phyloP scores from a whole-genome alignment of 2,797 vertebrate species.

The Geotrypetes seraphini region DNA sequence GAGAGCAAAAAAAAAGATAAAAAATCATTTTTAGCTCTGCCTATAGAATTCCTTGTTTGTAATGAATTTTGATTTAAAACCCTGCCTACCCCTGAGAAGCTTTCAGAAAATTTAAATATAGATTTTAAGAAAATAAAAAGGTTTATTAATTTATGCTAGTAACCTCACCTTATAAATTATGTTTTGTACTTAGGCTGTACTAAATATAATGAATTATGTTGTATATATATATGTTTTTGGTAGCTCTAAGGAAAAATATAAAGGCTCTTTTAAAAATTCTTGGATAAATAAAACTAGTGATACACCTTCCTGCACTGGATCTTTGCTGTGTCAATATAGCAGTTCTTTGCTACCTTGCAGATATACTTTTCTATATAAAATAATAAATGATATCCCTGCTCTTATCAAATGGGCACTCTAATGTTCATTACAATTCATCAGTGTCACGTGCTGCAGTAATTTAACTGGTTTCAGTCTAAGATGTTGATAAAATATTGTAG shows the following conservation, averaged over 20 bases:
- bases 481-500: constrained; percentile 56
- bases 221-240: constrained; percentile 69
- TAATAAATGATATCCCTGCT: constrained; percentile 56
- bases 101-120: constrained; percentile 71
- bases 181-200: constrained; percentile 77
- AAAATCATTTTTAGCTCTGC: constrained; percentile 45
- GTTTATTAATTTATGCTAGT: constrained; percentile 80
- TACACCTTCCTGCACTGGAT: constrained; percentile 71
- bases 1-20: neutral
- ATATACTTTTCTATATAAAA: too few species aligned
- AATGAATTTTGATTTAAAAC: constrained; percentile 49
- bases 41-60: constrained; percentile 40
- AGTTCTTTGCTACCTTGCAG: constrained; percentile 72
- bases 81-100: constrained; percentile 36
- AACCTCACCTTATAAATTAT: constrained; percentile 79
- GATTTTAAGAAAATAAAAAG: constrained; percentile 73
- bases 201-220: constrained; percentile 73
- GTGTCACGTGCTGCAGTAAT: constrained; percentile 51
- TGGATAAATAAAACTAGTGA: constrained; percentile 51
- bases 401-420: too few species aligned
- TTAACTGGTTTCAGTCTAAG: constrained; percentile 60
- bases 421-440: constrained; percentile 42
- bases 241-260: constrained; percentile 69
- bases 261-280: constrained; percentile 47
- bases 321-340: constrained; percentile 64